phyloP scores from a whole-genome alignment of 2,113 vertebrate genomes.

The Engystomops pustulosus region DNA sequence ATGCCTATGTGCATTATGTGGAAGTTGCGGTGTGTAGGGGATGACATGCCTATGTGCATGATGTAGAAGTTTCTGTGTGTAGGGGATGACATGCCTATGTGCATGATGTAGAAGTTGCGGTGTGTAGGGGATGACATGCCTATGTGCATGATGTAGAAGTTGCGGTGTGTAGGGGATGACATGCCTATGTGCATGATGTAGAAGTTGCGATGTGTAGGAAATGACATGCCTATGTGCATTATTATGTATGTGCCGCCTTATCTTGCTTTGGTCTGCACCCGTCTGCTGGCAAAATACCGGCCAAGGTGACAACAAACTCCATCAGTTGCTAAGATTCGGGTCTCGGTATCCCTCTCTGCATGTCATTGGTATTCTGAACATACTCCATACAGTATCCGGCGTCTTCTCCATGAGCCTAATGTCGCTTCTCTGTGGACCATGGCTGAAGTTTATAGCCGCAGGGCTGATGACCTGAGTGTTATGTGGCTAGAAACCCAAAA shows the following conservation, averaged over 20 bases:
- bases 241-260: not conserved
- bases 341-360: not conserved
- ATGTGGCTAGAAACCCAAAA: not conserved
- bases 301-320: slow-evolving; percentile 30
- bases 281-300: not conserved
- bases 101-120: no score
- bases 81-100: no score
- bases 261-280: not conserved
- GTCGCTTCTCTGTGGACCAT: not conserved
- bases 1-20: no score
- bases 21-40: no score
- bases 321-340: slow-evolving; percentile 39
- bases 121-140: no score
- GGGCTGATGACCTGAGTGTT: not conserved
- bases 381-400: slow-evolving; percentile 43
- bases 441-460: not conserved
- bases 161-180: no score
- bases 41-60: no score
- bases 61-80: no score
- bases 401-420: not conserved
- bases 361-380: slow-evolving; percentile 54
- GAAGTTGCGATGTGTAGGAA: no score
- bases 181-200: no score
- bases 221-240: not conserved
- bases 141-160: no score